These are phyloP conservation scores for Stenodema calcarata DNA, from an alignment of 2,888 invertebrate species.

Conservation along the genomic window DNA sequence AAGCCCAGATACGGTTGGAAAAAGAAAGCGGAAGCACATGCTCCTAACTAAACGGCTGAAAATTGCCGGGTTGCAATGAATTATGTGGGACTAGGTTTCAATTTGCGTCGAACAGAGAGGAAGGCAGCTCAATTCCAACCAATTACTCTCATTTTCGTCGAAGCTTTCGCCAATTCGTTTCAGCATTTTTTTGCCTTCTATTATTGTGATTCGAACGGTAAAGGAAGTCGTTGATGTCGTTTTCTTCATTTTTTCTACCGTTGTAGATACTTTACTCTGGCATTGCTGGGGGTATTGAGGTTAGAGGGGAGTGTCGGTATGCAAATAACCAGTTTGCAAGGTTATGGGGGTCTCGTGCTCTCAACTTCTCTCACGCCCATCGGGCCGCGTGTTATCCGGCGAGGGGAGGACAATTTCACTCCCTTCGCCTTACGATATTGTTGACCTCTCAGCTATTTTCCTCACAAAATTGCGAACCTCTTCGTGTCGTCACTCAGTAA, in stretches of 20 bases:
- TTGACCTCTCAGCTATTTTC: neutral
- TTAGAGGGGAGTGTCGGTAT: slow-evolving; percentile 8
- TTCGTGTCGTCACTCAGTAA: neutral
- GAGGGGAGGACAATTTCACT: neutral
- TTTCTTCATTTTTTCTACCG: neutral
- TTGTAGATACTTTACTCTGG: neutral
- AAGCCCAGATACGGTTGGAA: neutral
- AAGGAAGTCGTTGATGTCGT: neutral
- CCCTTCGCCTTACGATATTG: neutral
- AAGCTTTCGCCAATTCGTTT: neutral
- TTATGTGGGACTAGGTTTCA: slow-evolving; percentile 27
- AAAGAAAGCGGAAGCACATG: slow-evolving; percentile 4
- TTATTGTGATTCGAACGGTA: neutral
- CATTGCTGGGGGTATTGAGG: neutral
- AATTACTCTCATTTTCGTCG: slow-evolving; percentile 34
- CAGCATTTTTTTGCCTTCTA: neutral
- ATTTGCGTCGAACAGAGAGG: neutral
- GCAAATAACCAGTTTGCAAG: slow-evolving; percentile 39
- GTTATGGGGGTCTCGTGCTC: slow-evolving; percentile 34
- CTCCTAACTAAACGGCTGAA: slow-evolving; percentile 29
- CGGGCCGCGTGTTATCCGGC: neutral
- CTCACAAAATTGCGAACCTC: neutral
- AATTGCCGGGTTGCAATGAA: slow-evolving; percentile 12
- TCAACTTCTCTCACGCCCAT: neutral
- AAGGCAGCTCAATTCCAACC: slow-evolving; percentile 29